Conservation (phyloP, 2,888 invertebrate species). For the Cremastinae sp. region DNA sequence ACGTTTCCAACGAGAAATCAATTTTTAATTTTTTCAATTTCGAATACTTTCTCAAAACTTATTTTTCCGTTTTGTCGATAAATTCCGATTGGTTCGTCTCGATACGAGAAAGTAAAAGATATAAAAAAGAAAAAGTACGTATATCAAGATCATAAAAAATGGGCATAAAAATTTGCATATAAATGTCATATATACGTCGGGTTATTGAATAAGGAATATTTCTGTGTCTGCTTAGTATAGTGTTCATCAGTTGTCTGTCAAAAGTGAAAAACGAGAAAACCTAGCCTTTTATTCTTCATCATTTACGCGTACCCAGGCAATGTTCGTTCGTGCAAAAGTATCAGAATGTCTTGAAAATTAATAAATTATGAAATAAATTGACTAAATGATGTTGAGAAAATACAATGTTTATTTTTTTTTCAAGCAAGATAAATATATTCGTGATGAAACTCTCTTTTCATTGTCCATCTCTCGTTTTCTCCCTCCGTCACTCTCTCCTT, state of each 20-base stretch:
- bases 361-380: constrained; percentile 1
- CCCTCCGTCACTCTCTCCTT: constrained; percentile 12
- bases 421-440: constrained; percentile 24
- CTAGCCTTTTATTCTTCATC: not conserved
- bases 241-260: constrained; percentile 9
- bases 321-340: not conserved
- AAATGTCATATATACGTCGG: constrained; percentile 3
- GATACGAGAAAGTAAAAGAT: not conserved
- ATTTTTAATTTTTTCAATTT: no score
- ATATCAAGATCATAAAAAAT: constrained; percentile 12
- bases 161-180: not conserved
- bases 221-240: not conserved
- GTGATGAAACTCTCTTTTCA: constrained; percentile 26
- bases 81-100: not conserved
- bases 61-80: not conserved
- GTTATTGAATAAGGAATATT: not conserved
- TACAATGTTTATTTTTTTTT: not conserved
- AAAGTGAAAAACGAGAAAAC: not conserved
- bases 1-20: no score
- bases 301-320: not conserved
- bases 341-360: not conserved
- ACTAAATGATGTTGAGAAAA: not conserved
- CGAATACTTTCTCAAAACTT: no score
- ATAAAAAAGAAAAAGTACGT: not conserved
- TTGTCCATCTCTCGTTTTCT: no score